Percentiles rank a stretch among this genome's conserved stretches.
Evolutionary conservation across 2,113 vertebrate species (phyloP).

Genomic region (Ageneiosus marmoratus): DNA sequence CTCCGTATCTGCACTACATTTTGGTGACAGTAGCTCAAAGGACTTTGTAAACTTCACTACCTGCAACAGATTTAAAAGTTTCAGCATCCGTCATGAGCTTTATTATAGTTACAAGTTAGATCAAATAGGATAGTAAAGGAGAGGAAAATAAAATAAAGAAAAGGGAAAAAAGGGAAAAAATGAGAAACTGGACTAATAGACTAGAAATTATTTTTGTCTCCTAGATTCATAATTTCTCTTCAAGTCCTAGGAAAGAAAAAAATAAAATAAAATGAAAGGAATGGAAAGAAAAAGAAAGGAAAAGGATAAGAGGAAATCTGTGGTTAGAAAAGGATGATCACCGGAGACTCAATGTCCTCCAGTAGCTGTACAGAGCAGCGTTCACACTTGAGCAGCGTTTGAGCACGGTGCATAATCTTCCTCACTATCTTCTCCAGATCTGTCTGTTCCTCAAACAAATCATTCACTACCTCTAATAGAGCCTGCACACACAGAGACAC

Average conservation of each 20-base stretch:
- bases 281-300: neutral
- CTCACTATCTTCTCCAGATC: constrained; percentile 98
- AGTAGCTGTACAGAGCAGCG: constrained; percentile 94
- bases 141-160: neutral
- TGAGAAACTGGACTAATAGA: neutral
- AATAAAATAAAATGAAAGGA: neutral
- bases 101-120: neutral
- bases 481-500: constrained; percentile 72
- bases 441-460: constrained; percentile 98
- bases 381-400: constrained; percentile 94
- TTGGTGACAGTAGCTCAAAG: constrained; percentile 96
- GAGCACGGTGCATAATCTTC: constrained; percentile 99
- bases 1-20: constrained; percentile 93
- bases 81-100: neutral
- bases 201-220: neutral
- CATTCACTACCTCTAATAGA: constrained; percentile 96
- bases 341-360: constrained; percentile 96
- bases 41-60: constrained; percentile 99
- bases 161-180: neutral
- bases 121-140: neutral
- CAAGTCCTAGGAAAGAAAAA: neutral
- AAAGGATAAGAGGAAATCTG: neutral
- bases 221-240: neutral
- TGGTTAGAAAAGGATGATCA: constrained; percentile 53
- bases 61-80: constrained; percentile 67